Evolutionary conservation across 2,797 vertebrate genomes (phyloP).

Genomic region (Tapirus indicus): DNA sequence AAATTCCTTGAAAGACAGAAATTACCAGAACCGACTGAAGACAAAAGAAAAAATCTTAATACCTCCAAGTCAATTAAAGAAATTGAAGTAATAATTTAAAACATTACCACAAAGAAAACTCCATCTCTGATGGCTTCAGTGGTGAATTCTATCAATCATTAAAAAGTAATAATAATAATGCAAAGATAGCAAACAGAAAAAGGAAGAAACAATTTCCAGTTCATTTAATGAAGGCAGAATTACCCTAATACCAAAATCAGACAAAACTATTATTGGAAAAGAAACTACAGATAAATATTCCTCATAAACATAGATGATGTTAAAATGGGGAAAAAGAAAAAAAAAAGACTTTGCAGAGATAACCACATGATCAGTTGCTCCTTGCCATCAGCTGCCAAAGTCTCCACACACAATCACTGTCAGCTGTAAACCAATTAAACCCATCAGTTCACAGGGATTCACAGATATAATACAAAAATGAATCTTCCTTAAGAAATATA

Average conservation of each 20-base stretch:
- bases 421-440: slow-evolving; percentile 84
- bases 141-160: background rate
- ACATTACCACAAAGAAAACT: background rate
- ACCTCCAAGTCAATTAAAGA: background rate
- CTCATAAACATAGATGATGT: background rate
- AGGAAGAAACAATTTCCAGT: slow-evolving; percentile 18
- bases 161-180: background rate
- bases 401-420: slow-evolving; percentile 60
- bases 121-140: background rate
- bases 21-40: background rate
- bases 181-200: background rate
- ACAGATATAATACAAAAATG: slow-evolving; percentile 85
- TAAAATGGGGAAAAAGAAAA: background rate
- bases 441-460: slow-evolving; percentile 83
- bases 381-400: slow-evolving; percentile 60
- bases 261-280: slow-evolving; percentile 23
- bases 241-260: background rate
- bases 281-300: background rate
- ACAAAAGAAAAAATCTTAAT: background rate
- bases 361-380: slow-evolving; percentile 69
- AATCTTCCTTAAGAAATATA: slow-evolving; percentile 84
- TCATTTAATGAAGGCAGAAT: slow-evolving; percentile 28
- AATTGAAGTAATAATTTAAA: slow-evolving; percentile 4
- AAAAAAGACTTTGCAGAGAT: slow-evolving; percentile 68
- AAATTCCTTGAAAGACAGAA: slow-evolving; percentile 21